Evolutionary conservation across 1,140 invertebrate genomes (phyloP).

Genomic region (Homarus americanus): DNA sequence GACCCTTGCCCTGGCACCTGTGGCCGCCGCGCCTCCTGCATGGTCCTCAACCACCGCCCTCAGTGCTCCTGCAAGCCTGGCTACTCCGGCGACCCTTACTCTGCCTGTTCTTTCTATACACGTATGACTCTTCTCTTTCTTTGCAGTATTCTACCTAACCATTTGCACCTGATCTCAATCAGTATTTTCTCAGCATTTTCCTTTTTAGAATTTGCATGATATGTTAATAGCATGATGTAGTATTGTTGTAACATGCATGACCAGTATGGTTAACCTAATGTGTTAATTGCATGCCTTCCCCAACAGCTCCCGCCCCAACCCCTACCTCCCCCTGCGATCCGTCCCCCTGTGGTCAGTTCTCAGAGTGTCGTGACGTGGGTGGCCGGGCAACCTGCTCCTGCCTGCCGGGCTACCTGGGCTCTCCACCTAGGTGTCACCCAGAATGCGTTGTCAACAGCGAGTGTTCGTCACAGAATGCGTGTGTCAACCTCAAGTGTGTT

Average conservation of each 20-base stretch:
- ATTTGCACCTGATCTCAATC: background rate
- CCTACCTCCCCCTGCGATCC: conserved; percentile 78
- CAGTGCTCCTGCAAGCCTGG: conserved; percentile 86
- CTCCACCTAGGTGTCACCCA: conserved; percentile 83
- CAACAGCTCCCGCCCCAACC: background rate
- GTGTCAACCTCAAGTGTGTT: conserved; percentile 77
- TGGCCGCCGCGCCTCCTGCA: conserved; percentile 86
- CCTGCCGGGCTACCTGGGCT: conserved; percentile 81
- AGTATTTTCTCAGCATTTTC: background rate
- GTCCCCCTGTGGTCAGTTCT: conserved; percentile 85
- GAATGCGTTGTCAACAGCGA: conserved; percentile 79
- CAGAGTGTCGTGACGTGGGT: conserved; percentile 84
- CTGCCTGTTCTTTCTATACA: conserved; percentile 77
- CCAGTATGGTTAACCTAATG: background rate
- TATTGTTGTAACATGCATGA: background rate
- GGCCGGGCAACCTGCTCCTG: conserved; percentile 85
- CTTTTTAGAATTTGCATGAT: background rate
- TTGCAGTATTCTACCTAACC: background rate
- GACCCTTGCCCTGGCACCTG: conserved; percentile 83
- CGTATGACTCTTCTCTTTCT: conserved; percentile 11
- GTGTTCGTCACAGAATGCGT: conserved; percentile 77
- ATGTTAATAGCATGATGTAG: conserved; percentile 19
- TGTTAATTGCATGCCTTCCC: conserved; percentile 2
- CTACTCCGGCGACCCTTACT: conserved; percentile 87
- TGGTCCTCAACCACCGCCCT: conserved; percentile 85